Base-by-base conservation (phyloP, 2,113 vertebrate genomes). In the Oxyruncus cristatus region DNA sequence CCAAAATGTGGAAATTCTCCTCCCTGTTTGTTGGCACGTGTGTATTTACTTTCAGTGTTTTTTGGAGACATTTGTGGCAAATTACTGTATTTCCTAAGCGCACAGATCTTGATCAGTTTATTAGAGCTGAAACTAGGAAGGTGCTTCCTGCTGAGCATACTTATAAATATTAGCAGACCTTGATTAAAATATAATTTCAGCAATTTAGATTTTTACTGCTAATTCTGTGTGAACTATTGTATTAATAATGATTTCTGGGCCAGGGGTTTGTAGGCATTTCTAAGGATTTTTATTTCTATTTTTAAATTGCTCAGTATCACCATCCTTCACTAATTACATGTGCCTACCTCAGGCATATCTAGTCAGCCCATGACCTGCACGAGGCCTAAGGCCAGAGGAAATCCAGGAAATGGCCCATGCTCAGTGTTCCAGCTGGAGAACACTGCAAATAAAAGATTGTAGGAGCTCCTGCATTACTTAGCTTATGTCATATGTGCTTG, bases 21-120 rank as follows among this genome's bases (percentile, higher is more conserved):
- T 30, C 23, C 0, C 0, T 23, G 8, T 15, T 33, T 33, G 20
- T 42, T 74, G 35, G 65, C n/a, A 62, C 14, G 28, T 1, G 3
- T 28, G 14, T 15, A 2, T 27, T 18, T 58, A 21, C 27, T 84
- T 32, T 17, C 7, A 15, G 3, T 62, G 13, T 3, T 26, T 74
- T 68, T 19, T 85, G 30, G n/a, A 66, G 55, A 4, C 30, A 1
- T 59, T 82, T 74, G 37, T 92, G 66, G 53, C 42, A 52, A 75
- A 35, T 78, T 7, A 1, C 12, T 46, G 4, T 5, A 4, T 39
- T 85, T 79, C 19, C n/a, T 18, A 3, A 68, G 56, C 8, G 2
- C 65, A 17, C 12, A 56, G 44, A 66, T 32, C n/a, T 37, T 32
- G 53, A 24, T 44, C 35, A 52, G 22, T 63, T 80, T 58, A 12